phyloP scores from a whole-genome alignment of 2,113 vertebrate genomes.

The Corythornis madagascariensis region DNA sequence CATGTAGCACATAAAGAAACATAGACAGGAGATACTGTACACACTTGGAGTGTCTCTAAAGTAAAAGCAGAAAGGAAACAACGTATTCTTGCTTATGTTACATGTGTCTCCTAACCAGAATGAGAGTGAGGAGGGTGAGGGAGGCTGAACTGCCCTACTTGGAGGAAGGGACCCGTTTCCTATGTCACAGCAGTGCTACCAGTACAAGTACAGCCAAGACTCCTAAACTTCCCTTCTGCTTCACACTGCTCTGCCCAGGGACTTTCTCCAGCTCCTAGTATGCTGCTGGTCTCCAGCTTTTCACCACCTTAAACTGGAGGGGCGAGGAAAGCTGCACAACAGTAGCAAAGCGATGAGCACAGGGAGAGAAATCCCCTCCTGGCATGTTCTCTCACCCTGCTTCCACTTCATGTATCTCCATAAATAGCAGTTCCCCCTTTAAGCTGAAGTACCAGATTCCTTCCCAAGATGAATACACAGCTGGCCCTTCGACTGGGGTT shows the following conservation, averaged over 20 bases:
- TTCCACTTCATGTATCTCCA: background rate
- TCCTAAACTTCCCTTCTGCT: background rate
- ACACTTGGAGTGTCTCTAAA: background rate
- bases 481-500: background rate
- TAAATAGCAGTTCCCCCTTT: background rate
- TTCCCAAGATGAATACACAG: background rate
- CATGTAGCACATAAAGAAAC: background rate
- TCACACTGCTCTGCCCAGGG: background rate
- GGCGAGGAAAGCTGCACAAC: background rate
- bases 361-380: background rate
- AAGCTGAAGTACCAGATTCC: background rate
- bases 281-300: background rate
- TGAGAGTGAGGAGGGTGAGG: background rate
- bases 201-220: background rate
- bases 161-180: background rate
- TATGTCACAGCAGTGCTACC: background rate
- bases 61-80: background rate
- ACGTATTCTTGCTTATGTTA: background rate
- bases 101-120: background rate
- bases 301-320: background rate
- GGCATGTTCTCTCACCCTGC: background rate
- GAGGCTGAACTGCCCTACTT: background rate
- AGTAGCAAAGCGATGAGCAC: background rate
- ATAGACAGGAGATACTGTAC: background rate
- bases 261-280: background rate